These are phyloP conservation scores for Euura saliciscinereae DNA, from an alignment of 1,140 invertebrate species.

Conservation along the genomic window DNA sequence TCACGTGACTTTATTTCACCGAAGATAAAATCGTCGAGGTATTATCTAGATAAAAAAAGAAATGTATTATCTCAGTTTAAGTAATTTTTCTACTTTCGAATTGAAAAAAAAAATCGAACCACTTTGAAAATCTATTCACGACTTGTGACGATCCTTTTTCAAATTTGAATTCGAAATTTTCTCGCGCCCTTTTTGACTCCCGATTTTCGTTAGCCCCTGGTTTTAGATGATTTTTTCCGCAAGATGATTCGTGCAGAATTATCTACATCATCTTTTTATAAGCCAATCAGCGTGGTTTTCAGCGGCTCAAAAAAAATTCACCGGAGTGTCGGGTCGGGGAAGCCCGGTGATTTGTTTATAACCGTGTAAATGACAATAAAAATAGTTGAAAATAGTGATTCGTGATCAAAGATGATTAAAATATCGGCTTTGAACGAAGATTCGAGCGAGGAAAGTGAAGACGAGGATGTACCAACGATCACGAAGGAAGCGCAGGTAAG, in stretches of 20 bases:
- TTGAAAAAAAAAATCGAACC: too few species aligned
- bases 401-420: slow-evolving; percentile 63
- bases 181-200: neutral
- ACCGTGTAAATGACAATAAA: neutral
- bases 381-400: neutral
- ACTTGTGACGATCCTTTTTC: neutral
- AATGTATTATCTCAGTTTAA: too few species aligned
- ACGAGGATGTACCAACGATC: slow-evolving; percentile 61
- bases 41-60: too few species aligned
- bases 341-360: slow-evolving; percentile 17
- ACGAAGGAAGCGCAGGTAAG: slow-evolving; percentile 71
- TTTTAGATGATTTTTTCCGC: neutral
- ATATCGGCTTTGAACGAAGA: slow-evolving; percentile 74
- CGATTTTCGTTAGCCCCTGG: neutral
- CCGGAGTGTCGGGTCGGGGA: neutral
- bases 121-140: neutral
- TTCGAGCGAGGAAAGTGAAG: slow-evolving; percentile 64
- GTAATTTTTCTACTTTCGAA: too few species aligned
- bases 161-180: neutral
- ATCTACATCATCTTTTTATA: neutral
- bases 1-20: too few species aligned
- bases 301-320: neutral
- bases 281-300: neutral
- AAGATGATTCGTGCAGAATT: neutral
- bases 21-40: too few species aligned